phyloP scores from a whole-genome alignment of 2,113 vertebrate species.

The Callithrix jacchus region DNA sequence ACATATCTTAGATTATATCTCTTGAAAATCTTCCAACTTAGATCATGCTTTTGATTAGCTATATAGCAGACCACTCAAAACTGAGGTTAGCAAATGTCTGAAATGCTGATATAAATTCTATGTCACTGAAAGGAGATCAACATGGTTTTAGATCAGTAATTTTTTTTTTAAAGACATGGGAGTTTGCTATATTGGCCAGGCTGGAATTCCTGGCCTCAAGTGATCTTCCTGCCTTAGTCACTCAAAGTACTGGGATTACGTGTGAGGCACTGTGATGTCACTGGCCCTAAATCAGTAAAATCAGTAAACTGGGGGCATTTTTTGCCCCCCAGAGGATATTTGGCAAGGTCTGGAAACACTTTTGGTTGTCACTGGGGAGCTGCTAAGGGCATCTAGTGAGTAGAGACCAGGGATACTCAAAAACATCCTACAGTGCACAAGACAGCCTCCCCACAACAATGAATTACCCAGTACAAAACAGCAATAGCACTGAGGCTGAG shows the following conservation, averaged over 20 bases:
- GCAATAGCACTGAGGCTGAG: not conserved
- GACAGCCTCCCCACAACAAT: not conserved
- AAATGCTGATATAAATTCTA: not conserved
- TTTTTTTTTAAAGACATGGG: not conserved
- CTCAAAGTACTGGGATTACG: no score
- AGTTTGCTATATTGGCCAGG: no score
- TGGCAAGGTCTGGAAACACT: not conserved
- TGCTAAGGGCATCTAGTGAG: not conserved
- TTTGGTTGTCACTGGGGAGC: not conserved
- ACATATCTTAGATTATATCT: not conserved
- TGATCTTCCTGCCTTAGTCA: no score
- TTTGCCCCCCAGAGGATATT: not conserved
- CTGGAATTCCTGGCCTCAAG: no score
- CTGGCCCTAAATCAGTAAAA: not conserved
- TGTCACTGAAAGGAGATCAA: not conserved
- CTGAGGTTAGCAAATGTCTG: not conserved
- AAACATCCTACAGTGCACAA: not conserved
- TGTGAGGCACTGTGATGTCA: no score
- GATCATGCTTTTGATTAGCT: not conserved
- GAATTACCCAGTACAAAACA: not conserved
- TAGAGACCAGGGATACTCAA: not conserved
- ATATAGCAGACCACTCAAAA: not conserved
- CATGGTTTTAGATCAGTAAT: not conserved
- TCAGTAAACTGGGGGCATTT: not conserved
- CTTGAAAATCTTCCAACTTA: not conserved